These are phyloP conservation scores for Euschistus heros DNA, from an alignment of 1,140 invertebrate genomes.

Conservation along the genomic window DNA sequence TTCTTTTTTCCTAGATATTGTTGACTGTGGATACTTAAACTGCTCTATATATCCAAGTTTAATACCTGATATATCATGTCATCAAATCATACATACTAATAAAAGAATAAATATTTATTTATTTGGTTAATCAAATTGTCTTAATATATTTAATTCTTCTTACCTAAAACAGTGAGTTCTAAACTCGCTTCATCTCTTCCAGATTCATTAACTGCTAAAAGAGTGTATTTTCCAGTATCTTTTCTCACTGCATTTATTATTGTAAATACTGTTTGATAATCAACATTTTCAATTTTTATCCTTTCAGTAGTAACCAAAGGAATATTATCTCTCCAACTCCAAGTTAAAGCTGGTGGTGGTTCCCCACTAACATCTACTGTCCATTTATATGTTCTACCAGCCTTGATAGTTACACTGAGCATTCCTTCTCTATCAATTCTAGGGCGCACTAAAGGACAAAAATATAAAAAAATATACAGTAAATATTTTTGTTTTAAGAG, in stretches of 20 bases:
- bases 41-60: no score
- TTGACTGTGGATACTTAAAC: no score
- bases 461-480: conserved; percentile 8
- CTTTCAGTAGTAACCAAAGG: conserved; percentile 69
- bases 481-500: neutral
- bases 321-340: conserved; percentile 77
- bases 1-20: no score
- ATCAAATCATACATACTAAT: no score
- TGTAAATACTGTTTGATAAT: conserved; percentile 83
- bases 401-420: conserved; percentile 75
- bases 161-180: conserved; percentile 81
- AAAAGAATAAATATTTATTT: no score
- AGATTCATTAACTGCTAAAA: conserved; percentile 79
- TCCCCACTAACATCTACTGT: conserved; percentile 83
- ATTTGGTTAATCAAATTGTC: no score
- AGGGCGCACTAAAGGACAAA: conserved; percentile 61
- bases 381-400: conserved; percentile 84
- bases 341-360: conserved; percentile 72
- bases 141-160: no score
- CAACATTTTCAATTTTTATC: conserved; percentile 78
- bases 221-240: conserved; percentile 84
- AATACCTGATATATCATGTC: no score
- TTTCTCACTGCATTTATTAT: conserved; percentile 71
- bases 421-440: conserved; percentile 84
- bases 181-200: conserved; percentile 82